A percentile compares a stretch with the other conserved stretches of the same genome.
Conservation (phyloP, 2,113 vertebrate genomes). For the Atractosteus spatula region DNA sequence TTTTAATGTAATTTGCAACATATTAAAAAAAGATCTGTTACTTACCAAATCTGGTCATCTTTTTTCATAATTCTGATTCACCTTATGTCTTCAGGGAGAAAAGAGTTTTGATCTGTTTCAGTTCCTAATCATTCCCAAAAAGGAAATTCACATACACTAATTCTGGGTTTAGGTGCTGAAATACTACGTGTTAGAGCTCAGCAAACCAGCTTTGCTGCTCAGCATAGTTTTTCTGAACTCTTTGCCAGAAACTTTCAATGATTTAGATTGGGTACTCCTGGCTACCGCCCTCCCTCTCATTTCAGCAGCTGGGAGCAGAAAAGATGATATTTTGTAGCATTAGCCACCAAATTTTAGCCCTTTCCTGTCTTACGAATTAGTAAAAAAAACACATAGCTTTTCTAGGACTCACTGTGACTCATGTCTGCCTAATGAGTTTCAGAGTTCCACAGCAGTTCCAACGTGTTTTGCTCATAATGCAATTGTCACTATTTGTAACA, state of each 20-base stretch:
- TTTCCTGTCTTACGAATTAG: conserved; percentile 20
- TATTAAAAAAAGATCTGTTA: conserved; percentile 13
- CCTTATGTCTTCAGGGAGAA: conserved; percentile 2
- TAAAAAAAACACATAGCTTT: conserved; percentile 18
- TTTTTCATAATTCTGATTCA: conserved; percentile 6
- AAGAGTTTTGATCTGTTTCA: not conserved
- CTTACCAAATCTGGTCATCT: conserved; percentile 43
- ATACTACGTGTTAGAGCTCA: conserved; percentile 20
- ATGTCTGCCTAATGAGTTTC: conserved; percentile 25
- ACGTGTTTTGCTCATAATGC: conserved; percentile 25
- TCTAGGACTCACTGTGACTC: conserved; percentile 25
- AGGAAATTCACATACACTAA: not conserved
- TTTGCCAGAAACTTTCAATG: conserved; percentile 59
- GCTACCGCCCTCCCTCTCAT: conserved; percentile 60
- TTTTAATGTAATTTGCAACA: not conserved
- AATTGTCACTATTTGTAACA: conserved; percentile 8
- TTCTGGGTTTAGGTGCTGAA: conserved; percentile 2
- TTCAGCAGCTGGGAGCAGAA: conserved; percentile 59
- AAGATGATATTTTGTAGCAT: conserved; percentile 68
- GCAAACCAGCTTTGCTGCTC: conserved; percentile 29
- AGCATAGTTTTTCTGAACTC: conserved; percentile 32
- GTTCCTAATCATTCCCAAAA: conserved; percentile 3
- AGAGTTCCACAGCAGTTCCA: conserved; percentile 3
- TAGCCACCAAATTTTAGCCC: conserved; percentile 45
- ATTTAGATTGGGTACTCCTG: conserved; percentile 66